Base-by-base conservation (phyloP, 2,888 invertebrate species). In the Polydrusus cervinus region DNA sequence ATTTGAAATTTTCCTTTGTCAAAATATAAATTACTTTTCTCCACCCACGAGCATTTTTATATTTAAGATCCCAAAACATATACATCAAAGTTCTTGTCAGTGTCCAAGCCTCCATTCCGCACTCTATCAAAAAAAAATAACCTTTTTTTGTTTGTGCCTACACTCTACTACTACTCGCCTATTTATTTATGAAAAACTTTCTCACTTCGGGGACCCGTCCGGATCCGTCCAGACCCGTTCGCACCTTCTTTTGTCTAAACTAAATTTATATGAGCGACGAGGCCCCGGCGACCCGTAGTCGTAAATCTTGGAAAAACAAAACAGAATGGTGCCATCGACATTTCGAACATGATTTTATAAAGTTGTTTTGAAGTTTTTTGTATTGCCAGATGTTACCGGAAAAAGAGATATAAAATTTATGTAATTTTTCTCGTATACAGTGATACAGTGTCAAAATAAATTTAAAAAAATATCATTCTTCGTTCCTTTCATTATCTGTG, bases 311-410 rank as follows among this genome's bases (percentile, higher is more conserved):
- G 57, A 55, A 69, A 74, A 69, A 69, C 51, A 62, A 74, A 69
- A 49, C 45, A 49, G 45, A 18, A 53, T 55, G 68, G 64, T 55
- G 74, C 51, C 69, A 64, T 74, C 69, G 74, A 74, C 74, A 57
- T 53, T 49, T 53, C 68, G 73, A 60, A 67, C 68, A 74, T 74
- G 64, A 74, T 69, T 74, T 74, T 74, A 74, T 69, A 74, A 74
- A 74, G 69, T 74, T 74, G 74, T 74, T 74, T 45, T 40, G 45
- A 18, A 61, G 18, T 30, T 65, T 71, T 55, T 65, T 71, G 71
- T 51, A 11, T 18, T 51, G 53, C 53, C 66, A 72, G 72, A 72
- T 72, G 66, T 60, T 71, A 30, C 18, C 16, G 18, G 13, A n/a
- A 10, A 13, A 43, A 64, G 40, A n/a, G 45, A 64, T 30, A 45